A percentile compares a stretch with the other conserved stretches of the same genome.
These are phyloP conservation scores for Probosciger aterrimus DNA, from an alignment of 2,113 vertebrate species.

Conservation along the genomic window DNA sequence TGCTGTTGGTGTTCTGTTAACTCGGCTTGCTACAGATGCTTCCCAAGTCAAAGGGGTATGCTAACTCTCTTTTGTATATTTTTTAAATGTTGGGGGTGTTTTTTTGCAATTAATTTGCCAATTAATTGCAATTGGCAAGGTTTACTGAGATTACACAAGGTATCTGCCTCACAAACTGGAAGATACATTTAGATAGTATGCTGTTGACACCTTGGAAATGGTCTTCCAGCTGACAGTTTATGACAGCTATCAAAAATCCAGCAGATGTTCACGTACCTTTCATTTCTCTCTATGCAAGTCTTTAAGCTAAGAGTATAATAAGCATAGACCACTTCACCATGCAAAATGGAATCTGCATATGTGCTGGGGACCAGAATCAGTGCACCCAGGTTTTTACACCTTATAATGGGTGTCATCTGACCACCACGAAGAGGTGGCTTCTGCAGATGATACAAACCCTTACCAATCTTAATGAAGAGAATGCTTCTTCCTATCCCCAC, in stretches of 20 bases:
- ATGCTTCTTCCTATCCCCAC: not conserved
- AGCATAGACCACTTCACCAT: not conserved
- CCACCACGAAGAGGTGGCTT: not conserved
- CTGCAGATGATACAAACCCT: not conserved
- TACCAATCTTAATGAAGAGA: not conserved
- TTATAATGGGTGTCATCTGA: not conserved
- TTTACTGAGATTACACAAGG: not conserved
- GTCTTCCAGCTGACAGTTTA: not conserved
- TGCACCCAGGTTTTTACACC: not conserved
- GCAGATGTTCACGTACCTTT: not conserved
- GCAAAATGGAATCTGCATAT: not conserved
- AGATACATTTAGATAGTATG: not conserved
- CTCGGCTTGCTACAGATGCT: conserved; percentile 80
- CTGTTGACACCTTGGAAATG: not conserved
- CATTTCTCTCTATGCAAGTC: not conserved
- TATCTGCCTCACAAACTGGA: not conserved
- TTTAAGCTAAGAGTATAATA: not conserved
- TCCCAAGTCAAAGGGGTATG: conserved; percentile 78
- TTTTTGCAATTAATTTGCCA: not conserved
- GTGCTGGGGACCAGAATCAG: not conserved
- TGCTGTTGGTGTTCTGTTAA: conserved; percentile 74
- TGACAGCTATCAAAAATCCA: not conserved
- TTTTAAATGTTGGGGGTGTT: not conserved
- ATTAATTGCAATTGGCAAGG: not conserved
- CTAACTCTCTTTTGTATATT: not conserved